phyloP scores from a whole-genome alignment of 1,140 invertebrate genomes.

The Pygmarrhopalites habei region DNA sequence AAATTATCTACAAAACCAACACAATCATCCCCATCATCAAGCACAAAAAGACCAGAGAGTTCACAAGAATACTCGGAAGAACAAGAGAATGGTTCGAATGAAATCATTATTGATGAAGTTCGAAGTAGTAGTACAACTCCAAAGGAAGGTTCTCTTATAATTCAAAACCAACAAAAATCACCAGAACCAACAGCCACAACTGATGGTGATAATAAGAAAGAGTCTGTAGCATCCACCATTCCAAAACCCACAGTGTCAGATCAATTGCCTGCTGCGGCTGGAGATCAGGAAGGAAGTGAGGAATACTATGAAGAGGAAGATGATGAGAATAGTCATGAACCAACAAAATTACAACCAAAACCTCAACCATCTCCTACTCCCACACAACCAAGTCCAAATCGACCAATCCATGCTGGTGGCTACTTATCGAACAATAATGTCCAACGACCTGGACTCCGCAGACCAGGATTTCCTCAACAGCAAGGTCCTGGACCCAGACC shows the following conservation, averaged over 20 bases:
- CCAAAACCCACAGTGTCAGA: no score
- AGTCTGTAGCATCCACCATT: no score
- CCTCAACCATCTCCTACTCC: background rate
- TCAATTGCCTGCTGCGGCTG: background rate
- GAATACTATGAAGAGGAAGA: constrained; percentile 26
- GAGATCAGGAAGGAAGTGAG: constrained; percentile 14
- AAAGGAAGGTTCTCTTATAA: background rate
- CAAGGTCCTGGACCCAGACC: background rate
- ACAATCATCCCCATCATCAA: no score
- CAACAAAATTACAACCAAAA: background rate
- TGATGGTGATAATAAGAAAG: background rate
- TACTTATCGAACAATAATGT: background rate
- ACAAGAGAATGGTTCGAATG: constrained; percentile 1
- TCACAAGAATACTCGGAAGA: constrained; percentile 6
- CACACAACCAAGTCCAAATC: background rate
- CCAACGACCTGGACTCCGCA: background rate
- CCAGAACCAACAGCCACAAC: background rate
- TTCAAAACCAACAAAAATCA: constrained; percentile 13
- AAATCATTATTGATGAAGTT: constrained; percentile 4
- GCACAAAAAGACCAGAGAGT: background rate
- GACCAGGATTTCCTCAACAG: background rate
- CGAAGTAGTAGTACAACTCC: constrained; percentile 1
- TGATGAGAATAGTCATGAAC: background rate
- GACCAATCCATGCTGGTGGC: constrained; percentile 10
- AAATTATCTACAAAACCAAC: background rate